Conservation (phyloP, 2,797 vertebrate genomes). For the Cyprinodon diabolis region DNA sequence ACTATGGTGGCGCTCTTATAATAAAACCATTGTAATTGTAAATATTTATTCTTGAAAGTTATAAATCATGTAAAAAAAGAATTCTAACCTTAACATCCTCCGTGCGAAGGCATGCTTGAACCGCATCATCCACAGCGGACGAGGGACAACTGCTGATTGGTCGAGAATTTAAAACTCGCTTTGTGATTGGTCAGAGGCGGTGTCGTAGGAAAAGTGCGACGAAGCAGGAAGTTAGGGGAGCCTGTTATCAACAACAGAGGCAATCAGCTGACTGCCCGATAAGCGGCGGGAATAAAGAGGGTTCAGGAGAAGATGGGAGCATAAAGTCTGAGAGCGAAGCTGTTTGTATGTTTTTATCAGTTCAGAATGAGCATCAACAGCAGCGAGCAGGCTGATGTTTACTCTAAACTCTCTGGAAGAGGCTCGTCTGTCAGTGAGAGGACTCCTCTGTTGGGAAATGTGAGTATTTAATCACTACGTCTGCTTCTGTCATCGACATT, state of each 20-base stretch:
- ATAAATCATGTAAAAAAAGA: background rate
- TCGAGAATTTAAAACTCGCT: background rate
- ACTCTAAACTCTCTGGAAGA: background rate
- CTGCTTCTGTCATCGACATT: background rate
- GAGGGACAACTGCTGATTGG: constrained; percentile 54
- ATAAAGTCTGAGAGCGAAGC: background rate
- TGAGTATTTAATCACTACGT: constrained; percentile 55
- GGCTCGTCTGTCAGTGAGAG: constrained; percentile 36
- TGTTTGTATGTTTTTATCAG: background rate
- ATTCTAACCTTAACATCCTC: constrained; percentile 78
- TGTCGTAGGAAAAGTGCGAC: constrained; percentile 34
- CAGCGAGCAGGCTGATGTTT: background rate
- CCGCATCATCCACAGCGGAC: constrained; percentile 65
- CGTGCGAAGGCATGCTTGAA: constrained; percentile 25
- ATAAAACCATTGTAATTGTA: background rate
- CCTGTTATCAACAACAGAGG: constrained; percentile 38
- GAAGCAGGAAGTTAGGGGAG: constrained; percentile 27
- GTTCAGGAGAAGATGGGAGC: constrained; percentile 12
- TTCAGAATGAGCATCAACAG: constrained; percentile 58
- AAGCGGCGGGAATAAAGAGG: constrained; percentile 15
- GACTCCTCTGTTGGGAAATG: constrained; percentile 66
- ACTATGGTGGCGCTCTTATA: background rate
- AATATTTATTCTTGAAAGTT: background rate
- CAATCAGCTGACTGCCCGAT: constrained; percentile 19
- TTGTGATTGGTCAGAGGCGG: constrained; percentile 37